Evolutionary conservation across 2,113 vertebrate genomes (phyloP).

Genomic region (Argyrosomus japonicus): DNA sequence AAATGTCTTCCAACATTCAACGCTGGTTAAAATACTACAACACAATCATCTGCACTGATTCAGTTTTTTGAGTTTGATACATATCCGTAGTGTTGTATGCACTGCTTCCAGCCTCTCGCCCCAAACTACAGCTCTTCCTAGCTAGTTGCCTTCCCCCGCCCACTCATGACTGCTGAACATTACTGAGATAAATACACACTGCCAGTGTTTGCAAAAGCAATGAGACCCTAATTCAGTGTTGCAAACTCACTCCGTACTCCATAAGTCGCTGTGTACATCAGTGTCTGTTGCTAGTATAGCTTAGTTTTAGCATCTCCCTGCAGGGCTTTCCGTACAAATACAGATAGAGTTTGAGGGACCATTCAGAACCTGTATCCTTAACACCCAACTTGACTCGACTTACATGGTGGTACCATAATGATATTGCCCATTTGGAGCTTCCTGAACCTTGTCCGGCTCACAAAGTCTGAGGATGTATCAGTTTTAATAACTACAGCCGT

Average conservation of each 20-base stretch:
- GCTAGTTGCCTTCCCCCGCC: neutral
- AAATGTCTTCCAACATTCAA: slow-evolving; percentile 28
- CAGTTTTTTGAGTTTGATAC: slow-evolving; percentile 15
- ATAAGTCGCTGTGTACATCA: neutral
- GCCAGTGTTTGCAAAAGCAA: slow-evolving; percentile 23
- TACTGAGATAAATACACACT: slow-evolving; percentile 25
- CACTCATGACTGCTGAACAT: slow-evolving; percentile 32
- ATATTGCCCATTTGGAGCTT: neutral
- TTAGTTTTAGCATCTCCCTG: neutral
- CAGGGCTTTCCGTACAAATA: neutral
- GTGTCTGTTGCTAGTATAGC: neutral
- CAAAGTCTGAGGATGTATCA: neutral
- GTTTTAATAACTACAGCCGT: neutral
- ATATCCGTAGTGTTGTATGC: neutral
- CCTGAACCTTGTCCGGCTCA: neutral
- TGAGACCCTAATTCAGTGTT: slow-evolving; percentile 14
- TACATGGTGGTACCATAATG: neutral
- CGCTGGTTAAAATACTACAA: slow-evolving; percentile 1
- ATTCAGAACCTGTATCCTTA: neutral
- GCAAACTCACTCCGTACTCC: neutral
- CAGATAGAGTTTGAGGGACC: neutral
- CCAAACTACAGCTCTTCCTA: slow-evolving; percentile 5
- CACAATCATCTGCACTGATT: slow-evolving; percentile 24
- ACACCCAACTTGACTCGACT: neutral
- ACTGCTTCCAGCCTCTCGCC: neutral